Evolutionary conservation across 1,140 invertebrate species (phyloP).

Genomic region (Drosophila sturtevanti): DNA sequence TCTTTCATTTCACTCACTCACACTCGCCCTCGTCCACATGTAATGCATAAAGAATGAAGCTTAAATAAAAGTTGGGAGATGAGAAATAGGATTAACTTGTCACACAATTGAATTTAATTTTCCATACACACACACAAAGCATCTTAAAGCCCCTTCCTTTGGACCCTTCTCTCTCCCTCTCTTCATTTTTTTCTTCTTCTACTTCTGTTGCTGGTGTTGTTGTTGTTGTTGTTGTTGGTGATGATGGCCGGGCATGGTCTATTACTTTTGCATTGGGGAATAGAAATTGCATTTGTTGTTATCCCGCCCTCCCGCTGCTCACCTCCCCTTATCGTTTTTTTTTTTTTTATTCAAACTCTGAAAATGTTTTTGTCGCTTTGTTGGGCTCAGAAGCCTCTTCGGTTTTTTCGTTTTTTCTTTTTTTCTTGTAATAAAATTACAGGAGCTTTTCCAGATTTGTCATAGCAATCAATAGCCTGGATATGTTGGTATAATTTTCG

Average conservation of each 20-base stretch:
- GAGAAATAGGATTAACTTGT: slow-evolving; percentile 82
- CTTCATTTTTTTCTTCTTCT: not conserved
- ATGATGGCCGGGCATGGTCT: slow-evolving; percentile 29
- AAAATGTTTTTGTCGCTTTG: slow-evolving; percentile 67
- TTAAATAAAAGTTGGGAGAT: slow-evolving; percentile 80
- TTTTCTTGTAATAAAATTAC: slow-evolving; percentile 71
- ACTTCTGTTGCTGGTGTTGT: too few species aligned
- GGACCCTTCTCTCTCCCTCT: too few species aligned
- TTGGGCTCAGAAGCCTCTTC: slow-evolving; percentile 23
- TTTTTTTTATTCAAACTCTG: slow-evolving; percentile 9
- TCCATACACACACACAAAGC: slow-evolving; percentile 59
- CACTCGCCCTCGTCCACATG: slow-evolving; percentile 45
- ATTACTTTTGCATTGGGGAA: slow-evolving; percentile 71
- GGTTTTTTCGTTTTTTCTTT: not conserved
- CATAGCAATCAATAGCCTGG: slow-evolving; percentile 71
- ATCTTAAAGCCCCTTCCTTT: slow-evolving; percentile 39
- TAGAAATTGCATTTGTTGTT: slow-evolving; percentile 26
- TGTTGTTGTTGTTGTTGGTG: slow-evolving; percentile 17
- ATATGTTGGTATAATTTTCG: slow-evolving; percentile 25
- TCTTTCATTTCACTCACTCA: slow-evolving; percentile 12
- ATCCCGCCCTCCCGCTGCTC: not conserved
- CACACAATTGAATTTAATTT: slow-evolving; percentile 82
- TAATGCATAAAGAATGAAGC: slow-evolving; percentile 81
- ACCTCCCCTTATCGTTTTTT: too few species aligned
- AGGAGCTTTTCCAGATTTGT: slow-evolving; percentile 64